Evolutionary conservation across 2,888 invertebrate species (phyloP).

Genomic region (Pachycephus smyrnensis): DNA sequence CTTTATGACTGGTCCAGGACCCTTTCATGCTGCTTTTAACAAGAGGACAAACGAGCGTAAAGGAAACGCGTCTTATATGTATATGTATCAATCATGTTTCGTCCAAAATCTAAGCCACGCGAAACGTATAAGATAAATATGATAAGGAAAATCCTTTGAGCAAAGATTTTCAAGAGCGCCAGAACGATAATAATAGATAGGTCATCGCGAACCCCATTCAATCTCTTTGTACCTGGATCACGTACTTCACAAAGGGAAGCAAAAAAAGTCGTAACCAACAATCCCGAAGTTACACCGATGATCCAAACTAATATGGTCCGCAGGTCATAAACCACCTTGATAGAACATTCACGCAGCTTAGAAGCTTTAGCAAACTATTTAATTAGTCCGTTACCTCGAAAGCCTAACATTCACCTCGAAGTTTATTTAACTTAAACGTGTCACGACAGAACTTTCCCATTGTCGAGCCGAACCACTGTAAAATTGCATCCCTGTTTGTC

Average conservation of each 20-base stretch:
- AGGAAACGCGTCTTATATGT: neutral
- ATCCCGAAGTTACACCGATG: neutral
- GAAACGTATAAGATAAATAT: neutral
- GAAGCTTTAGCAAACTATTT: neutral
- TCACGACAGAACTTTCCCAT: neutral
- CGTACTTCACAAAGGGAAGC: neutral
- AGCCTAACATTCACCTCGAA: neutral
- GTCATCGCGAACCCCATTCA: neutral
- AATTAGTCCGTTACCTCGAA: neutral
- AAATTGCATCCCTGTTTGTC: neutral
- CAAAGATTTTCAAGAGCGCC: neutral
- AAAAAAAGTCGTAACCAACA: neutral
- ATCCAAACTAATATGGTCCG: neutral
- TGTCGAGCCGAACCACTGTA: neutral
- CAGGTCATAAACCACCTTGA: neutral
- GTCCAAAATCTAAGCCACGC: neutral
- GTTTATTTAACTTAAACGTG: neutral
- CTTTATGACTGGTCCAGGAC: neutral
- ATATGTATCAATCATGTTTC: neutral
- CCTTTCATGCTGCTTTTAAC: neutral
- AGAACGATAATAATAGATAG: neutral
- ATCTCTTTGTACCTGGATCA: neutral
- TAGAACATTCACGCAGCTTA: neutral
- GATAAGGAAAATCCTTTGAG: neutral
- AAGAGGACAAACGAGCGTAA: neutral